phyloP scores from a whole-genome alignment of 2,797 vertebrate species.

The Lepilemur ruficaudatus region DNA sequence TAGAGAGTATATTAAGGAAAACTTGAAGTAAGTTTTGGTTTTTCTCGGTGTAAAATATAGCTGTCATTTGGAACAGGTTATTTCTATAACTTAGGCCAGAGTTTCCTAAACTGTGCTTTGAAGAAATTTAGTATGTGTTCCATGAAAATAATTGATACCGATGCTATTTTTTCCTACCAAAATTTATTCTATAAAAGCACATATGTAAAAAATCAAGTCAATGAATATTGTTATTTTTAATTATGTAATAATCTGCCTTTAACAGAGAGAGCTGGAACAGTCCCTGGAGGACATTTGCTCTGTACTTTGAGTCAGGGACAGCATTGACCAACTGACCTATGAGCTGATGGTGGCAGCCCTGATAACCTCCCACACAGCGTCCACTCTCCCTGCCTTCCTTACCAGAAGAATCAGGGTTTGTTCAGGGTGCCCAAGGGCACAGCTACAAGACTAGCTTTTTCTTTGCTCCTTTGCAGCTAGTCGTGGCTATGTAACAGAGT shows the following conservation, averaged over 20 bases:
- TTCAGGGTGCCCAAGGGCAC: not conserved
- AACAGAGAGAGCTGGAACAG: not conserved
- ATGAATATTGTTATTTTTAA: not conserved
- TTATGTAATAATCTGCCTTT: not conserved
- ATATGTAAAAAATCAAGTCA: not conserved
- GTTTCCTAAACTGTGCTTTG: not conserved
- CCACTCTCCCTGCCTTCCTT: not conserved
- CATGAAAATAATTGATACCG: not conserved
- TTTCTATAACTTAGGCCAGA: not conserved
- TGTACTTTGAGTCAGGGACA: not conserved
- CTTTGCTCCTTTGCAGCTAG: not conserved
- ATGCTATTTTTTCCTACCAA: not conserved
- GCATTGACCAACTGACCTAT: not conserved
- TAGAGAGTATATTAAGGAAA: not conserved
- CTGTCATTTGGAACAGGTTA: not conserved
- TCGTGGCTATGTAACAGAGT: not conserved
- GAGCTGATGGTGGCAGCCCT: not conserved
- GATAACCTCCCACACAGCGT: not conserved
- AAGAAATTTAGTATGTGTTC: not conserved
- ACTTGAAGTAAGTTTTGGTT: not conserved
- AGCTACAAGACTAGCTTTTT: not conserved
- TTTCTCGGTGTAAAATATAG: not conserved
- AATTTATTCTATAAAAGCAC: conserved; percentile 31
- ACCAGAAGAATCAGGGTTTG: not conserved
- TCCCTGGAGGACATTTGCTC: not conserved